A percentile compares a stretch with the other conserved stretches of the same genome.
These are phyloP conservation scores for Scaptomyza pallida DNA, from an alignment of 1,140 invertebrate genomes.

Conservation along the genomic window DNA sequence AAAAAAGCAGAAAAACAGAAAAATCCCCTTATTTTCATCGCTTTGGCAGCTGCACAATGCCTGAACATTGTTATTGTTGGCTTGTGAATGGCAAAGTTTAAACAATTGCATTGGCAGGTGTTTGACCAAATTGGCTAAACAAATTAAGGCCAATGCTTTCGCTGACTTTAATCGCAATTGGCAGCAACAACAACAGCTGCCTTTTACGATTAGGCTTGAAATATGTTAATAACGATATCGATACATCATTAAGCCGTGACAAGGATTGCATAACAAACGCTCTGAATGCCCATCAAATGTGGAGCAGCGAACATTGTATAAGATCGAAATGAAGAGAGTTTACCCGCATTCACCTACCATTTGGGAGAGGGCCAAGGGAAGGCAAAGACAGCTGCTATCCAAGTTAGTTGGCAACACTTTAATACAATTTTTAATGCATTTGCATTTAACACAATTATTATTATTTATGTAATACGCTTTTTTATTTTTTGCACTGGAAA, in stretches of 20 bases:
- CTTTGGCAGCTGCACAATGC: conserved; percentile 4
- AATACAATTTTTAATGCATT: conserved; percentile 48
- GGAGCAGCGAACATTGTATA: conserved; percentile 65
- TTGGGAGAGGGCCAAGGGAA: background rate
- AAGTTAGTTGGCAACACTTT: no score
- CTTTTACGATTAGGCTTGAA: conserved; percentile 58
- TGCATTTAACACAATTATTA: conserved; percentile 47
- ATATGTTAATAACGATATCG: conserved; percentile 67
- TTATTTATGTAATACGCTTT: conserved; percentile 63
- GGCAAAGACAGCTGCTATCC: background rate
- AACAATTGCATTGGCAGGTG: conserved; percentile 37
- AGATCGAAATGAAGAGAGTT: background rate
- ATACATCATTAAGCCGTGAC: conserved; percentile 70
- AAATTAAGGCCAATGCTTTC: conserved; percentile 68
- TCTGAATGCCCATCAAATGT: conserved; percentile 34
- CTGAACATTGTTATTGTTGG: background rate
- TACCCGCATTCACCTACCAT: background rate
- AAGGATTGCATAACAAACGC: conserved; percentile 47
- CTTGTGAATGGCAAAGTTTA: conserved; percentile 71
- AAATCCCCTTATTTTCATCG: background rate
- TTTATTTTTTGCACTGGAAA: conserved; percentile 54
- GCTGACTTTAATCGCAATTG: conserved; percentile 30
- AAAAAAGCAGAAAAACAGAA: background rate
- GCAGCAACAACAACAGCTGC: conserved; percentile 3
- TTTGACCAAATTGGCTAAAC: conserved; percentile 42